Evolutionary conservation across 1,140 invertebrate species (phyloP), one percentile per base, ranked within the genome.

Genomic region (Diuraphis noxia): DNA sequence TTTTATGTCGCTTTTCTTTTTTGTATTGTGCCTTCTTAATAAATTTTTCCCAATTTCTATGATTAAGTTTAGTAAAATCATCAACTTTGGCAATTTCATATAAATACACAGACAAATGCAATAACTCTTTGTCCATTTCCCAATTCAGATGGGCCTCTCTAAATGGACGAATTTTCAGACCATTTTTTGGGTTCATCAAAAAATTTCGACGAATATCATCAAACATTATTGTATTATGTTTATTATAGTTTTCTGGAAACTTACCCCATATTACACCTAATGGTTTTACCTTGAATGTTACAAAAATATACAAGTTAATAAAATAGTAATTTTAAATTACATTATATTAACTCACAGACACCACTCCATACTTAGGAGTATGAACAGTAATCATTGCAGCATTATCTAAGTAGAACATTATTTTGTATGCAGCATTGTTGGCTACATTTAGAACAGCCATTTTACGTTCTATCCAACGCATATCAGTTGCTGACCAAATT

Each of bases 391-490:
- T 99, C 98, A 99, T 99, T 1, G 98, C 98, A 85, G 96, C 94
- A 92, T 96, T 97, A 93, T 99, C 98, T 72, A 99, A 94, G 94
- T 98, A 97, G 94, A 99, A 99, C 92, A 97, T 96, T 92, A 99
- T 97, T 94, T 98, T 99, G 93, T 99, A 99, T 92, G 96, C 95
- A 10, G 96, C 95, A 94, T 99, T 96, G 43, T 94, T 95, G 0
- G 96, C 94, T 0, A 99, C 98, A 1, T 98, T 98, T 0, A 99
- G 94, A 40, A 99, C 94, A 91, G 97, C 97, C 98, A 99, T 99
- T 94, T 99, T 99, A 93, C 98, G 97, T 93, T 99, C 97, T 86
- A 99, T 99, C 98, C 98, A 99, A 93, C 98, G 98, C 98, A 99
- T 99, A 92, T 97, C 97, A 2, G 98, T 99, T 1, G 98, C 98